phyloP scores from a whole-genome alignment of 2,113 vertebrate genomes.

The Pseudonaja textilis region DNA sequence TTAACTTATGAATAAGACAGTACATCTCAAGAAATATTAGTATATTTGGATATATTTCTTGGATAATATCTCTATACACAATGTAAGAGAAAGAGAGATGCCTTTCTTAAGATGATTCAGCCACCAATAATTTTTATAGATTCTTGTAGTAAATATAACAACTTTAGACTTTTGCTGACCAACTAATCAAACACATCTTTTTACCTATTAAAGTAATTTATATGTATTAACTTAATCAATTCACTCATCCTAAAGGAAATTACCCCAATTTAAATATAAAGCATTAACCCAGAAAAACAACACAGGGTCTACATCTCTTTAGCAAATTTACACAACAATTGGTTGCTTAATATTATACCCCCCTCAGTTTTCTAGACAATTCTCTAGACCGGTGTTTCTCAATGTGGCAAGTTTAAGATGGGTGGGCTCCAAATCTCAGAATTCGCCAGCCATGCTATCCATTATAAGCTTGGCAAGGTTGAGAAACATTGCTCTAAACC shows the following conservation, averaged over 20 bases:
- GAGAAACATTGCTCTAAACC: not conserved
- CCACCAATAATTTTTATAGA: not conserved
- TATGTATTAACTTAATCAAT: not conserved
- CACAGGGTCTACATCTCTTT: not conserved
- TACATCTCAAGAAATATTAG: not conserved
- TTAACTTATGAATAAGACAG: not conserved
- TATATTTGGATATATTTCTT: not conserved
- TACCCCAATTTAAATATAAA: not conserved
- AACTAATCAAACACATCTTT: not conserved
- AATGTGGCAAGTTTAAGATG: not conserved
- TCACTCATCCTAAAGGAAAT: not conserved
- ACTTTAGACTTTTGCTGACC: not conserved
- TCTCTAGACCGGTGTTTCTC: not conserved
- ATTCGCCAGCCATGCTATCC: not conserved
- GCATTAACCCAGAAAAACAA: not conserved
- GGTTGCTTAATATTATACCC: not conserved
- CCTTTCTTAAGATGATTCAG: not conserved
- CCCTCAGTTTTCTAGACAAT: not conserved
- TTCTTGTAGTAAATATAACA: not conserved
- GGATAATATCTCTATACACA: not conserved
- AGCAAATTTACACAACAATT: not conserved
- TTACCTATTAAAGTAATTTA: not conserved
- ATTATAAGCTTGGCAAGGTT: not conserved
- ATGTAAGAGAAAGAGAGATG: not conserved
- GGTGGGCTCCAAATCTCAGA: not conserved